phyloP scores from a whole-genome alignment of 2,888 invertebrate species.

The Plebejus argus region DNA sequence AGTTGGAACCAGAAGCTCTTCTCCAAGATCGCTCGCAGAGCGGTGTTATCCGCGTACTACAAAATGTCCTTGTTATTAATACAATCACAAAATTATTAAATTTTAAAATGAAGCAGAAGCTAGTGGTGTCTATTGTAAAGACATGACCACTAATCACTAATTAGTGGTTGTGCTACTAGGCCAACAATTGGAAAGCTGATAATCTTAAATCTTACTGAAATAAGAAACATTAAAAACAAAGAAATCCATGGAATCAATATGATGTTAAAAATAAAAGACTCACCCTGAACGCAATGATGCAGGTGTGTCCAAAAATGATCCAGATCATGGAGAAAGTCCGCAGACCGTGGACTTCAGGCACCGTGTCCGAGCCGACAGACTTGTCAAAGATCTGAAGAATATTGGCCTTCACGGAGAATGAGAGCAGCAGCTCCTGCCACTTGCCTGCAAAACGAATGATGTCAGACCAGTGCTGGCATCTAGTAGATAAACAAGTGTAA shows the following conservation, averaged over 20 bases:
- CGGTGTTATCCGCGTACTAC: slow-evolving; percentile 90
- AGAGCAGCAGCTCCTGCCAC: slow-evolving; percentile 85
- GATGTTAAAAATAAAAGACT: neutral
- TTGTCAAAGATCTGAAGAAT: slow-evolving; percentile 90
- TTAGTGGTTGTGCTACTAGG: too few relatives aligned
- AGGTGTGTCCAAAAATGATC: slow-evolving; percentile 88
- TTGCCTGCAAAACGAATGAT: slow-evolving; percentile 66
- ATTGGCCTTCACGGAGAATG: slow-evolving; percentile 89
- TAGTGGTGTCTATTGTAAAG: neutral
- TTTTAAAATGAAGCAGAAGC: neutral
- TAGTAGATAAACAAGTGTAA: slow-evolving; percentile 8
- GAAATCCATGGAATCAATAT: too few relatives aligned
- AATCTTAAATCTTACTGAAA: too few relatives aligned
- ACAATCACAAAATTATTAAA: neutral
- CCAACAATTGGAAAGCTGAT: too few relatives aligned
- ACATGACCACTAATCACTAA: too few relatives aligned
- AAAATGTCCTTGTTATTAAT: slow-evolving; percentile 13
- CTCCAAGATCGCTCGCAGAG: slow-evolving; percentile 84
- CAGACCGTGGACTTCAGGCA: slow-evolving; percentile 87
- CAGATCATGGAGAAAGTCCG: slow-evolving; percentile 85
- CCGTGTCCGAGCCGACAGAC: slow-evolving; percentile 89
- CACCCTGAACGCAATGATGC: slow-evolving; percentile 88
- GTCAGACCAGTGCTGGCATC: neutral
- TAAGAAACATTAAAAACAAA: too few relatives aligned
- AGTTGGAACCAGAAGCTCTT: slow-evolving; percentile 90